These are phyloP conservation scores for Cephus rjabovi DNA, from an alignment of 2,888 invertebrate species.

Conservation along the genomic window DNA sequence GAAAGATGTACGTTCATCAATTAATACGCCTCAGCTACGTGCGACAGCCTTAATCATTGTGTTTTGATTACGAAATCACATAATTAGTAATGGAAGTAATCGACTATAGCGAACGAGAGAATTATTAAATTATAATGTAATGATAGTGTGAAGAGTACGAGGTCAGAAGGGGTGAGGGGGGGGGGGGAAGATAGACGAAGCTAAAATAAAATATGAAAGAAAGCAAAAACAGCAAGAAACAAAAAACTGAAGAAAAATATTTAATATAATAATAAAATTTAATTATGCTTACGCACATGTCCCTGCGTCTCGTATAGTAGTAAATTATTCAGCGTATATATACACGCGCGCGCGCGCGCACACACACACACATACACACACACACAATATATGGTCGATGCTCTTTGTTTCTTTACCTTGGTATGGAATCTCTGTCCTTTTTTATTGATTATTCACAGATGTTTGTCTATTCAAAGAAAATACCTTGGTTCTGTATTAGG, in stretches of 20 bases:
- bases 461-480: neutral
- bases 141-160: neutral
- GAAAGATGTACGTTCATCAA: conserved; percentile 3
- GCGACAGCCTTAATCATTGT: conserved; percentile 40
- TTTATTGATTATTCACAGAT: neutral
- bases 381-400: neutral
- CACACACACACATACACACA: too few species aligned
- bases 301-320: conserved; percentile 32
- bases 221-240: neutral
- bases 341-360: neutral
- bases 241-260: conserved; percentile 34
- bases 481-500: neutral
- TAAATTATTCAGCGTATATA: conserved; percentile 32
- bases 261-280: conserved; percentile 48
- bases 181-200: neutral
- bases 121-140: conserved; percentile 4
- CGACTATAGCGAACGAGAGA: conserved; percentile 5
- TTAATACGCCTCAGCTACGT: conserved; percentile 29
- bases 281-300: conserved; percentile 51
- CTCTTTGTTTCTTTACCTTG: neutral
- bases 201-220: neutral
- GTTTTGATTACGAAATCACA: conserved; percentile 31
- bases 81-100: conserved; percentile 25
- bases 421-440: neutral
- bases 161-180: too few species aligned